Conservation (phyloP, 2,888 invertebrate species). For the Cataglyphis livida region DNA sequence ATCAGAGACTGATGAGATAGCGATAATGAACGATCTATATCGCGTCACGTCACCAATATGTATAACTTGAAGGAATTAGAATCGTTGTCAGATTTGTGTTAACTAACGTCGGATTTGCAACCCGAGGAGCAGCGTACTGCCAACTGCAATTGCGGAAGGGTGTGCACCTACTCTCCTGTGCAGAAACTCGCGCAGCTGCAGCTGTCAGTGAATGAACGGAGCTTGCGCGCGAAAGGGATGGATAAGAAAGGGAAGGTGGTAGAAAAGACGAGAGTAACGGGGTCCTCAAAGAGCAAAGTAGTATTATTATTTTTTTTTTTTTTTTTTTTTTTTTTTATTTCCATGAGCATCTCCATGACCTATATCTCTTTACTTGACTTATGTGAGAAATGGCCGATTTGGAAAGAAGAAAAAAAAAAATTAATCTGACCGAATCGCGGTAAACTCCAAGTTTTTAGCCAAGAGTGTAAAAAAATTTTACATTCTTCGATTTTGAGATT, state of each 20-base stretch:
- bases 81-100: constrained; percentile 24
- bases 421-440: background rate
- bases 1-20: background rate
- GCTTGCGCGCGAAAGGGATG: constrained; percentile 44
- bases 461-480: background rate
- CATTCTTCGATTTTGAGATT: background rate
- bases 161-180: constrained; percentile 69
- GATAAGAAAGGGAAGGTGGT: constrained; percentile 14
- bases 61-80: background rate
- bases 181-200: constrained; percentile 79
- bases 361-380: constrained; percentile 34
- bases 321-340: constrained; percentile 45
- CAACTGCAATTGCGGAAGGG: constrained; percentile 73
- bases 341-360: constrained; percentile 49
- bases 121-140: constrained; percentile 52
- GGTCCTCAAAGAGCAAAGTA: constrained; percentile 61
- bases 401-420: background rate
- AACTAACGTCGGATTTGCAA: background rate
- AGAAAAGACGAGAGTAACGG: constrained; percentile 36
- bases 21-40: background rate
- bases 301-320: constrained; percentile 30
- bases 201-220: constrained; percentile 31
- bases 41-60: background rate
- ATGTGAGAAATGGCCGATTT: background rate
- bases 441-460: background rate